Base-by-base conservation (phyloP, 2,797 vertebrate species). In the Sebastes jordani region DNA sequence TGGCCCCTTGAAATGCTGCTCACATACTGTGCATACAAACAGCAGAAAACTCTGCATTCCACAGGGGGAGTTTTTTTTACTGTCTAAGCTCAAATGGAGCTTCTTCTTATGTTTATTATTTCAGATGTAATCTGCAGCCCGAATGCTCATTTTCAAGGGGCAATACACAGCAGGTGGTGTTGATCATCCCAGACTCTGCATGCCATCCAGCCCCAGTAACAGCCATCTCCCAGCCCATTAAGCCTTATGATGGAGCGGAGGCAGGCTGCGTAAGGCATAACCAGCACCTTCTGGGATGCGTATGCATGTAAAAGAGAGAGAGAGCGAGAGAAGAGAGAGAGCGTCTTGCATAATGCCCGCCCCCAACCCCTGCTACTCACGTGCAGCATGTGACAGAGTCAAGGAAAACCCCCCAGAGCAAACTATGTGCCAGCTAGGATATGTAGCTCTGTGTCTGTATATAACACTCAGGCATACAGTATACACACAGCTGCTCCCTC, bases 331-430 rank as follows among this genome's bases (percentile, higher is more conserved):
- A 13, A 67, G 29, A 62, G 73, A 89, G 74, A 67, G 29, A 62
- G 73, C 16, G 49, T 74, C 88, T 82, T 89, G 90, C 88, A 84
- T 92, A 95, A 94, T 85, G 76, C 66, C 67, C 34, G 11, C 67
- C 84, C 86, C 81, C 81, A 52, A 66, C 72, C 78, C 64, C 58
- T 67, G 62, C 54, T 74, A 65, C 91, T 93, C 94, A 94, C 90
- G 90, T 94, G 93, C 84, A 84, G 90, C 92, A 92, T 95, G 93
- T 92, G 93, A 94, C 91, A 80, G 55, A 88, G 83, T 84, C 78
- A 83, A 94, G 89, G 91, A 93, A 91, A 87, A 66, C 72, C 68
- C 68, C 88, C 88, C 59, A 77, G 81, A 89, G 88, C 84, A 88
- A 81, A 87, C 58, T 73, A 29, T 86, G 84, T 90, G 91, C 87